These are phyloP conservation scores for Pogonocichla stellata DNA, from an alignment of 2,113 vertebrate species.

Conservation along the genomic window DNA sequence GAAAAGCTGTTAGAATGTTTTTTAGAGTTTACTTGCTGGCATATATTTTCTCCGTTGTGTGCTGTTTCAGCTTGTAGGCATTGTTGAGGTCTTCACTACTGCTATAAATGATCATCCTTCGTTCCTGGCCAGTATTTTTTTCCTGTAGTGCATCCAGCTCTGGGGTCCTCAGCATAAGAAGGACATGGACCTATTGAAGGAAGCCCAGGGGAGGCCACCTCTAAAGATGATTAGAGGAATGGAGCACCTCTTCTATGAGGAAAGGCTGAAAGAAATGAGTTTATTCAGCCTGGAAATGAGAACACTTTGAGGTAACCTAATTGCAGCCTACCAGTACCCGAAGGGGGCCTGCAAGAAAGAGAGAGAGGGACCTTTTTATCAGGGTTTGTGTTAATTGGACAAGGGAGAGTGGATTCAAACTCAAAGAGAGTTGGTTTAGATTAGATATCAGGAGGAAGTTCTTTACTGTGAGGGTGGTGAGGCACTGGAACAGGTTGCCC, in stretches of 20 bases:
- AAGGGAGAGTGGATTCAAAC: neutral
- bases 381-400: neutral
- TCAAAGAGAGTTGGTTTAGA: neutral
- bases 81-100: neutral
- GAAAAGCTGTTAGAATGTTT: neutral
- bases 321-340: neutral
- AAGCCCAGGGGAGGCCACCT: neutral
- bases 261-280: neutral
- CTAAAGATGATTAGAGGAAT: neutral
- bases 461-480: neutral
- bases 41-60: neutral
- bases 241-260: neutral
- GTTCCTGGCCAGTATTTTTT: neutral
- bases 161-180: neutral
- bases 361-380: neutral
- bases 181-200: neutral
- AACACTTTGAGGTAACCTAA: neutral
- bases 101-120: neutral
- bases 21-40: neutral
- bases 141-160: neutral
- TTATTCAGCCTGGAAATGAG: neutral
- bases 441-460: neutral
- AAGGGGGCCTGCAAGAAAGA: neutral
- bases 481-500: neutral
- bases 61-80: neutral